A percentile compares a stretch with the other conserved stretches of the same genome.
Evolutionary conservation across 2,113 vertebrate genomes (phyloP).

Genomic region (Stigmatopora nigra): DNA sequence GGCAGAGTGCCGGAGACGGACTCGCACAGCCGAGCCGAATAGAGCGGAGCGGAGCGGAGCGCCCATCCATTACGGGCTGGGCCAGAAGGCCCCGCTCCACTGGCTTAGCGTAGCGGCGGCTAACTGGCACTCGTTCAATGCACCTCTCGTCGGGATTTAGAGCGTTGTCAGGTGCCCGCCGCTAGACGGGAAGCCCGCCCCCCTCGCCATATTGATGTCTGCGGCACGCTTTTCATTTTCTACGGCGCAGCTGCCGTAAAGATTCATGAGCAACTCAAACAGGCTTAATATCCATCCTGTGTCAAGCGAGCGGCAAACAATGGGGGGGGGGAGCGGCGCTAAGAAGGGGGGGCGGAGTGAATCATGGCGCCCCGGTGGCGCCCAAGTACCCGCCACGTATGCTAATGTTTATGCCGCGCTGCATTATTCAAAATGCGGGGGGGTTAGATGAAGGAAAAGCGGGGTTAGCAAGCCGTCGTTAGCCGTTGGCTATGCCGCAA

Average conservation of each 20-base stretch:
- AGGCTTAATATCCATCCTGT: conserved; percentile 37
- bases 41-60: too few species aligned
- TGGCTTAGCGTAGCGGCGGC: conserved; percentile 33
- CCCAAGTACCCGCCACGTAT: conserved; percentile 48
- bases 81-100: conserved; percentile 52
- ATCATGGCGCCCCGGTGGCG: conserved; percentile 52
- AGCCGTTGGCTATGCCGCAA: not conserved
- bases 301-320: conserved; percentile 33
- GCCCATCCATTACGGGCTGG: conserved; percentile 54
- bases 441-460: not conserved
- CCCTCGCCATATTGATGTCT: conserved; percentile 12
- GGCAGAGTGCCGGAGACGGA: not conserved
- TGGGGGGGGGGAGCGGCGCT: not conserved
- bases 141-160: conserved; percentile 49
- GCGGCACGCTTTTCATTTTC: conserved; percentile 20
- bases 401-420: conserved; percentile 55
- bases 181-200: conserved; percentile 28
- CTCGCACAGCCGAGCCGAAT: too few species aligned
- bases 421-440: conserved; percentile 54
- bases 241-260: conserved; percentile 39
- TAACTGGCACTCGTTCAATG: conserved; percentile 59
- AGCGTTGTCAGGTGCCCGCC: conserved; percentile 45
- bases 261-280: conserved; percentile 39
- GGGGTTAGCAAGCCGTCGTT: conserved; percentile 35
- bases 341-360: conserved; percentile 35